Evolutionary conservation across 2,888 invertebrate genomes (phyloP).

Genomic region (Brenthis daphne): DNA sequence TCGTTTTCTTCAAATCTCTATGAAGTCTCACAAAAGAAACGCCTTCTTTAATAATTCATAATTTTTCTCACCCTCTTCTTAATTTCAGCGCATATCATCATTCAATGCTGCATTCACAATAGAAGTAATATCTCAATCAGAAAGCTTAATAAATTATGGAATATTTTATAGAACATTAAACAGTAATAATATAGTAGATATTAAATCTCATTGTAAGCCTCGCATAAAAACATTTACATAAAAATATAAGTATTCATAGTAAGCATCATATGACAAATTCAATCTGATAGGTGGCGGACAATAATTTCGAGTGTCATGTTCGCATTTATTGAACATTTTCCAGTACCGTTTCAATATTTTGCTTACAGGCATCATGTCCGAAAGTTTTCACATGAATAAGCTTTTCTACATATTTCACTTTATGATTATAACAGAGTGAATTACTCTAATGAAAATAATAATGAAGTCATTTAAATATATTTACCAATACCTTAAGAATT

Average conservation of each 20-base stretch:
- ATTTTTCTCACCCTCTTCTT: no score
- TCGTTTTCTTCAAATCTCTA: neutral
- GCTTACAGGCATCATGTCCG: constrained; percentile 17
- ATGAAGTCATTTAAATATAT: constrained; percentile 1
- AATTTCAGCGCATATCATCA: no score
- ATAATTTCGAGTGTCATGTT: constrained; percentile 7
- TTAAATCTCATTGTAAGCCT: neutral
- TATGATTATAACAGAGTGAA: constrained; percentile 14
- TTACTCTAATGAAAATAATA: constrained; percentile 3
- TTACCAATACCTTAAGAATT: neutral
- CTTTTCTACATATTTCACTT: constrained; percentile 9
- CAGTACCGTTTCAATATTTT: constrained; percentile 9
- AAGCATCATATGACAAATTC: neutral
- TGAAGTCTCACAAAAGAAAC: neutral
- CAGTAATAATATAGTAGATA: no score
- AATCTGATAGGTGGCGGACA: neutral
- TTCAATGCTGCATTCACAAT: no score
- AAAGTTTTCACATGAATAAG: constrained; percentile 10
- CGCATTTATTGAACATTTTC: constrained; percentile 16
- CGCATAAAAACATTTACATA: no score
- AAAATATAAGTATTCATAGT: neutral
- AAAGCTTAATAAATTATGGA: no score
- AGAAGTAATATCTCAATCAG: no score
- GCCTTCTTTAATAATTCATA: no score
- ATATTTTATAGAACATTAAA: no score